These are phyloP conservation scores for Ditylenchus weischeri DNA, from an alignment of 2,888 invertebrate species.

Conservation along the genomic window DNA sequence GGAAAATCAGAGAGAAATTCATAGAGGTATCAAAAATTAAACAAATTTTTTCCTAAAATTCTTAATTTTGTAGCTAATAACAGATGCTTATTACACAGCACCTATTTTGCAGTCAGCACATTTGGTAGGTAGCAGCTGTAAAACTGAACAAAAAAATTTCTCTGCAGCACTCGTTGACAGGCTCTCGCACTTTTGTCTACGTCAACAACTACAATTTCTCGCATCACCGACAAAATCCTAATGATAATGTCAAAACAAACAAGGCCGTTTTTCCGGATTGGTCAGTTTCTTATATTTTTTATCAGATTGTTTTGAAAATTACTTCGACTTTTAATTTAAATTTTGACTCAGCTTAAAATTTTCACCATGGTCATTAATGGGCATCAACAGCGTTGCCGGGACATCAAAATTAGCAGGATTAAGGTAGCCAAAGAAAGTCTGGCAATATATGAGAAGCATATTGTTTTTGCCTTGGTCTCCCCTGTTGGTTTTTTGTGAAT, in stretches of 20 bases:
- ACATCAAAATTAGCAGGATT: too few species aligned
- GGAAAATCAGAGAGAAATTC: constrained; percentile 52
- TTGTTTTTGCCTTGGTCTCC: too few species aligned
- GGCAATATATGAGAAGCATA: too few species aligned
- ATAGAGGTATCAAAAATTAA: constrained; percentile 39
- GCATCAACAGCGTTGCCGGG: too few species aligned
- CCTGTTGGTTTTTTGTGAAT: too few species aligned
- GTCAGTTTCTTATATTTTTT: constrained; percentile 42
- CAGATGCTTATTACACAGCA: constrained; percentile 59
- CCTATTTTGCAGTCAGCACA: constrained; percentile 58
- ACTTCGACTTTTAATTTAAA: too few species aligned
- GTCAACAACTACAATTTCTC: constrained; percentile 60
- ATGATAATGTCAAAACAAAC: constrained; percentile 14
- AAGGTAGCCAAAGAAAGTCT: too few species aligned
- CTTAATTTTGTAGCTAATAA: constrained; percentile 49
- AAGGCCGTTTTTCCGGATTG: constrained; percentile 47
- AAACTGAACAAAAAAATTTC: too few species aligned
- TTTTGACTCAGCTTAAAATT: too few species aligned
- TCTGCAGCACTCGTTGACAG: constrained; percentile 47
- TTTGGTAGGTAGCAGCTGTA: constrained; percentile 20
- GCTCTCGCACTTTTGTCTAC: constrained; percentile 58
- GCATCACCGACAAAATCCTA: constrained; percentile 26
- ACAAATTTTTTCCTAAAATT: constrained; percentile 17
- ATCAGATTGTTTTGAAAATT: too few species aligned
- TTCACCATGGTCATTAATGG: too few species aligned